Base-by-base conservation (phyloP, 2,113 vertebrate species). In the Apodemus speciosus region DNA sequence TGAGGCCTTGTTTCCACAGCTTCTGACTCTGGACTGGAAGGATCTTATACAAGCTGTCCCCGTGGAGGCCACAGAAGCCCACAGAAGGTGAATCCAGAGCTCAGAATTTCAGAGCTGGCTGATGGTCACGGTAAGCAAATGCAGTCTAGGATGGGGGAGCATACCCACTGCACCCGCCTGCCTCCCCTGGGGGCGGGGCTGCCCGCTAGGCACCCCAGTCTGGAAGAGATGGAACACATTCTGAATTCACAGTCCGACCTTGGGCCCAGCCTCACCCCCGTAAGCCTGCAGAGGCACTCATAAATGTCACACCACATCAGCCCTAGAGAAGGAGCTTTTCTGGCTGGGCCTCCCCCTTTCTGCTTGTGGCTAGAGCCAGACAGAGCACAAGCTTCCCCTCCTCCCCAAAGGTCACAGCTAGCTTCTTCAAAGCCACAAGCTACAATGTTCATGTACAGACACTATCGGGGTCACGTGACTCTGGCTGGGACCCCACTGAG, bases 331-430 rank as follows among this genome's bases (percentile, higher is more conserved):
- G 92, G 94, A 87, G 58, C 64, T 93, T 96, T 95, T 93, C 30
- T 23, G 60, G 7, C n/a, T 60, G 51, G 6, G 14, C 62, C 40
- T 46, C 6, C 4, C 38, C 79, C 23, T 25, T 66, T 80, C 69
- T 58, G 69, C 51, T 71, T 49, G 38, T 18, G 38, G 92, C 58
- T 69, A 77, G 18, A 89, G 38, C 49, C 9, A 56, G 18, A 64
- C 77, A 91, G 93, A 95, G 94, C 69, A 91, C 90, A 90, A 94
- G 93, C 64, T 10, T 66, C 64, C 64, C 64, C 30, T 66, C 64
- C 64, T 66, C 68, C 71, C 32, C 56, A 96, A 96, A 97, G 92
- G 95, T 95, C 96, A 97, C 56, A 69, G 91, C 18, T 53, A 5
- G 0, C 89, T 92, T 76, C 4, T 51, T 9, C 32, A 64, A 75